Conservation (phyloP, 2,797 vertebrate genomes). For the Sardinella longiceps region DNA sequence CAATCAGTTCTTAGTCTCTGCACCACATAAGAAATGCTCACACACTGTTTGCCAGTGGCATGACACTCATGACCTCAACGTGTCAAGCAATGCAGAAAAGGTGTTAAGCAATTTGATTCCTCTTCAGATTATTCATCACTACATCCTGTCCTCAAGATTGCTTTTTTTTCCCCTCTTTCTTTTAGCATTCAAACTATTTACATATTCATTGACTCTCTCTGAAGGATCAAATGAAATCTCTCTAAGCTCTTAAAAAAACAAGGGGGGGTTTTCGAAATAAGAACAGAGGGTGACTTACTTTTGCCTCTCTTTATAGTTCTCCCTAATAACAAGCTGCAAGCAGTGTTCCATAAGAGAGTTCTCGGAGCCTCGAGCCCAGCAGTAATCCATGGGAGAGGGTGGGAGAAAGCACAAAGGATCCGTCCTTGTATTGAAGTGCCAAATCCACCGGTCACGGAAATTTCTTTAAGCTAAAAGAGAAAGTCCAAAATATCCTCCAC, state of each 20-base stretch:
- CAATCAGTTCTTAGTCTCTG: neutral
- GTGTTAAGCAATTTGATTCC: neutral
- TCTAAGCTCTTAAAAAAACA: neutral
- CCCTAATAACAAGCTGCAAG: slow-evolving; percentile 64
- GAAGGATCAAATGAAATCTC: neutral
- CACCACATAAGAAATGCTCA: neutral
- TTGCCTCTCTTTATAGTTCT: slow-evolving; percentile 69
- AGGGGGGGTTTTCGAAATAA: neutral
- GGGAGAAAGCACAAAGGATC: slow-evolving; percentile 53
- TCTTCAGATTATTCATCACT: neutral
- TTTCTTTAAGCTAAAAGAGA: slow-evolving; percentile 58
- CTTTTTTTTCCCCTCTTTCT: no score
- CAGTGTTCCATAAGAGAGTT: slow-evolving; percentile 65
- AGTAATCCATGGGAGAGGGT: slow-evolving; percentile 72
- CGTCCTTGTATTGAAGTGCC: slow-evolving; percentile 58
- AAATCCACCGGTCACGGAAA: slow-evolving; percentile 65
- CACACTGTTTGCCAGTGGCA: neutral
- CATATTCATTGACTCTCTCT: neutral
- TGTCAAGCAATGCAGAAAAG: neutral
- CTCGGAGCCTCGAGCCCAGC: slow-evolving; percentile 66
- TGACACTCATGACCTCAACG: neutral
- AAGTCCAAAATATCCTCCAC: slow-evolving; percentile 64
- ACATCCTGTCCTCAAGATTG: neutral
- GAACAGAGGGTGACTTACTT: slow-evolving; percentile 67
- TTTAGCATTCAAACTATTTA: neutral